These are phyloP conservation scores for Callorhinus ursinus DNA, from an alignment of 2,113 vertebrate species.

Conservation along the genomic window DNA sequence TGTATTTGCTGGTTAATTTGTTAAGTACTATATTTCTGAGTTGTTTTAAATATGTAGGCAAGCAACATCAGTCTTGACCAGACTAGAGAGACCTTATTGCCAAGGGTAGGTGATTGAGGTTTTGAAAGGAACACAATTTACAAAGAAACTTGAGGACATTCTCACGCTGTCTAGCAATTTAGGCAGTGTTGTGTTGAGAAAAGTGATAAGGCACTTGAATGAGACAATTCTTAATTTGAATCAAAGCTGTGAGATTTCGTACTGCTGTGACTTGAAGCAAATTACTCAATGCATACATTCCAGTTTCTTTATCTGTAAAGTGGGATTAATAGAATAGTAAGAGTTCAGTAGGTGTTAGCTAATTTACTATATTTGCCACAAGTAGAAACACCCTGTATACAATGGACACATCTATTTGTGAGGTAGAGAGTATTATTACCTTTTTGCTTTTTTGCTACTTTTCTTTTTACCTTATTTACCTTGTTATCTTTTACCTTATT, in stretches of 20 bases:
- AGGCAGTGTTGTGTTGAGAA: background rate
- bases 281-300: background rate
- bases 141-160: background rate
- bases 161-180: background rate
- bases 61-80: background rate
- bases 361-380: background rate
- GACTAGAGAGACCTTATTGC: background rate
- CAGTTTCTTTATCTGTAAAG: background rate
- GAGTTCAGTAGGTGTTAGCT: background rate
- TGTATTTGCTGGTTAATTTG: background rate
- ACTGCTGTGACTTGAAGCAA: background rate
- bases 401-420: background rate
- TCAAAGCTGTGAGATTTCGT: background rate
- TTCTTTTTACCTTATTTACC: background rate
- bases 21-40: background rate
- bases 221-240: background rate
- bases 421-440: background rate
- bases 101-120: background rate
- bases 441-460: background rate
- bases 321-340: background rate
- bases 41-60: background rate
- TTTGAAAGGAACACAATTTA: background rate
- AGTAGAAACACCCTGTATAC: background rate
- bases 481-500: background rate
- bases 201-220: background rate